Base-by-base conservation (phyloP, 2,888 invertebrate species). In the Microctonus brassicae region DNA sequence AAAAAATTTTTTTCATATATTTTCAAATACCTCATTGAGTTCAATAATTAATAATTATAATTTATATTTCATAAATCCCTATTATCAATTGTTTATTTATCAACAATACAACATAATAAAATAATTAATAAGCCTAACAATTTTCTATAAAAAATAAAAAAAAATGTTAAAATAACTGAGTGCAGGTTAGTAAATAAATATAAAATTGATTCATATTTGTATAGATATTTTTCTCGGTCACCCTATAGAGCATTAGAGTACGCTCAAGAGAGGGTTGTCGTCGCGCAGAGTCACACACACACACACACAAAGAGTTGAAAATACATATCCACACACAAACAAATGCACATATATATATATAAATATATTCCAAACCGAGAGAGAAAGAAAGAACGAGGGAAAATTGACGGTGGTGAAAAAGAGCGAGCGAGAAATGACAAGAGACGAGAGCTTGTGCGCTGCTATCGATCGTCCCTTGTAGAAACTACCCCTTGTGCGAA, bases 391-490 rank as follows among this genome's bases (percentile, higher is more conserved):
- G 75, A 76, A 76, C 71, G 76, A 72, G 47, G 52, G 66, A 65
- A 33, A 62, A 57, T 57, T 72, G 73, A 29, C 7, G 29, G 29
- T 7, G 7, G 29, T 5, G 29, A 29, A 7, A 29, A 3, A 29
- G 29, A 29, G 29, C 7, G 29, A 29, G 29, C 3, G 3, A 29
- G 29, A 29, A 29, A 29, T 3, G 57, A 74, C 68, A 75, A 75
- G 77, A 72, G 76, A 73, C 53, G 52, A 70, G 65, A 39, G 65
- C 61, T 57, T 73, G 73, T 73, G 76, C 79, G 76, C 75, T 76
- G 76, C 79, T 84, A 84, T 84, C 84, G 84, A 84, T 84, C 83
- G 53, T 11, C 78, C 71, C 84, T 78, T 71, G 75, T 77, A 78
- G 79, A 82, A 84, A 84, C 82, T 82, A 83, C 82, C 83, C 82